These are phyloP conservation scores for Scaptomyza reducta DNA, from an alignment of 2,888 invertebrate genomes.

Conservation along the genomic window DNA sequence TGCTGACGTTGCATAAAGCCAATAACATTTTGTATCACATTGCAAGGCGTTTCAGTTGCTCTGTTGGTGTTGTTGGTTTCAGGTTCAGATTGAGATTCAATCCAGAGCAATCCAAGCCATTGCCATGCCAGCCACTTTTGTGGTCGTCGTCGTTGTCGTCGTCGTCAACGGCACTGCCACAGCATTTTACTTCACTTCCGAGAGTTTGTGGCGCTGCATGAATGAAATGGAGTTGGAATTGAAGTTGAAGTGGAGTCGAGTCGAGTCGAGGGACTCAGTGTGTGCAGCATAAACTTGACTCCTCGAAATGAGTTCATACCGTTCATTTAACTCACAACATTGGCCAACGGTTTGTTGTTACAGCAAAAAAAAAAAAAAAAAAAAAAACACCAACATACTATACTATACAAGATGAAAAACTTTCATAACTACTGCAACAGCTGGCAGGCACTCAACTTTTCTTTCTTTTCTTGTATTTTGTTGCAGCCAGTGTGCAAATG, in stretches of 20 bases:
- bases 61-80: slow-evolving; percentile 46
- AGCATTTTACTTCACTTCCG: slow-evolving; percentile 73
- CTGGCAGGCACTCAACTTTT: slow-evolving; percentile 55
- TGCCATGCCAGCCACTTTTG: slow-evolving; percentile 58
- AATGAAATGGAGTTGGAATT: slow-evolving; percentile 49
- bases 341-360: slow-evolving; percentile 34
- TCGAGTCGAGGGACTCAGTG: slow-evolving; percentile 48
- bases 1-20: slow-evolving; percentile 61
- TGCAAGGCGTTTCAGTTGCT: slow-evolving; percentile 65
- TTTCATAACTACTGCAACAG: slow-evolving; percentile 73
- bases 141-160: slow-evolving; percentile 47
- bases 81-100: slow-evolving; percentile 66
- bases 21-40: slow-evolving; percentile 71
- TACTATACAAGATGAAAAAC: slow-evolving; percentile 50
- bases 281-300: slow-evolving; percentile 68
- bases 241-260: slow-evolving; percentile 13
- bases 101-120: slow-evolving; percentile 25
- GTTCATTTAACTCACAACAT: slow-evolving; percentile 58
- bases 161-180: slow-evolving; percentile 24
- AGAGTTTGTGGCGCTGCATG: slow-evolving; percentile 60
- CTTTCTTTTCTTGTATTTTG: not conserved
- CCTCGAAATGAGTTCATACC: slow-evolving; percentile 74
- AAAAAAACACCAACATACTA: slow-evolving; percentile 10
- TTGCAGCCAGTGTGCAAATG: slow-evolving; percentile 60
- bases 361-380: too few relatives aligned